Evolutionary conservation across 2,113 vertebrate species (phyloP).

Genomic region (Melanostigma gelatinosum): DNA sequence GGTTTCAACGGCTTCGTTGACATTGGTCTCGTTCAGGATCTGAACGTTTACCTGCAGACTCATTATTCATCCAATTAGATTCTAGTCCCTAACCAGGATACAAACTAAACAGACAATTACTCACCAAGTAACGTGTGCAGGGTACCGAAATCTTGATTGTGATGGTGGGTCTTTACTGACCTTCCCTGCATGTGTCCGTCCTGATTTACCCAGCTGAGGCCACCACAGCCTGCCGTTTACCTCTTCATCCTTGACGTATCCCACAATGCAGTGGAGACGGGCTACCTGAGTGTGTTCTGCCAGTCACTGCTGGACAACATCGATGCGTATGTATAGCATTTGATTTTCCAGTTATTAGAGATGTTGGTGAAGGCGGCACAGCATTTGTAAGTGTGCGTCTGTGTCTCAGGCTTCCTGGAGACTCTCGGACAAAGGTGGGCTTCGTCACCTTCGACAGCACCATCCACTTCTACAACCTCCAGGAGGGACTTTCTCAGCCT

Average conservation of each 20-base stretch:
- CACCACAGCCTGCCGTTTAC: slow-evolving; percentile 96
- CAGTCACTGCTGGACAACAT: slow-evolving; percentile 94
- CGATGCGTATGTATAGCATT: slow-evolving; percentile 86
- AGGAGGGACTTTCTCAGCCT: slow-evolving; percentile 97
- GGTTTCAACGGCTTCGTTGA: not conserved
- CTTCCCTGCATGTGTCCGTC: not conserved
- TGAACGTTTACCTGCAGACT: too few species aligned
- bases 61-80: too few species aligned
- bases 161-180: not conserved
- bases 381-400: not conserved
- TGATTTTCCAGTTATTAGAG: not conserved
- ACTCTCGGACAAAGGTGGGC: slow-evolving; percentile 95
- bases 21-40: not conserved
- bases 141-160: not conserved
- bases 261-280: slow-evolving; percentile 95
- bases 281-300: slow-evolving; percentile 94
- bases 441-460: slow-evolving; percentile 99
- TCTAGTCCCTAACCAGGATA: too few species aligned
- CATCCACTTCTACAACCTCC: slow-evolving; percentile 98
- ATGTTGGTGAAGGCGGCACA: not conserved
- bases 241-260: slow-evolving; percentile 96
- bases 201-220: slow-evolving; percentile 85
- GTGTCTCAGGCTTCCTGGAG: slow-evolving; percentile 91
- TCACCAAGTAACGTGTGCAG: not conserved
- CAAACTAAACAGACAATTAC: not conserved